These are phyloP conservation scores for Gallinago stenura DNA, from an alignment of 2,797 vertebrate genomes.

Conservation along the genomic window DNA sequence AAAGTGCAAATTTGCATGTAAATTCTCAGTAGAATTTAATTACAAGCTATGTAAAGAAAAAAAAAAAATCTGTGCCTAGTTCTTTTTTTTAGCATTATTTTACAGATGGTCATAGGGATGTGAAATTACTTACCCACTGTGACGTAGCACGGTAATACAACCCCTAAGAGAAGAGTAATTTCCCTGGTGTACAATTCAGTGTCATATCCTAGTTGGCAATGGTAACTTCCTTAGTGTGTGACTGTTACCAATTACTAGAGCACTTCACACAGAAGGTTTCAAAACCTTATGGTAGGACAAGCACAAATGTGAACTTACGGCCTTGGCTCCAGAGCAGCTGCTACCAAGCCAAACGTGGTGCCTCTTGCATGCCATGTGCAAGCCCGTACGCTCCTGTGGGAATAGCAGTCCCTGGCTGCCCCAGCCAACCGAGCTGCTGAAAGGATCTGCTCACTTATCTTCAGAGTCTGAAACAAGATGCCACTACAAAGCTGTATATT, in stretches of 20 bases:
- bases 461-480: slow-evolving; percentile 13
- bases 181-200: background rate
- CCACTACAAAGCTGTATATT: slow-evolving; percentile 38
- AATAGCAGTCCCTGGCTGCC: background rate
- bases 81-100: background rate
- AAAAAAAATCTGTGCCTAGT: background rate
- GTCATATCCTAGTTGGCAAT: background rate
- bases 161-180: background rate
- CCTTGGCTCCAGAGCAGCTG: background rate
- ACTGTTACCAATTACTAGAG: background rate
- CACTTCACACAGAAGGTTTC: background rate
- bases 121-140: background rate
- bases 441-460: slow-evolving; percentile 14
- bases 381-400: background rate
- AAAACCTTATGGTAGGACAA: background rate
- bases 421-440: background rate
- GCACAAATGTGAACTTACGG: background rate
- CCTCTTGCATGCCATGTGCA: background rate
- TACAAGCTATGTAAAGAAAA: background rate
- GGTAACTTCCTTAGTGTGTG: background rate
- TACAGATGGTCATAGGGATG: background rate
- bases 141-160: background rate
- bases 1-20: background rate
- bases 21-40: background rate
- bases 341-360: background rate